Evolutionary conservation across 2,113 vertebrate species (phyloP), one percentile per base, ranked within the genome.

Genomic region (Halichoeres trimaculatus): DNA sequence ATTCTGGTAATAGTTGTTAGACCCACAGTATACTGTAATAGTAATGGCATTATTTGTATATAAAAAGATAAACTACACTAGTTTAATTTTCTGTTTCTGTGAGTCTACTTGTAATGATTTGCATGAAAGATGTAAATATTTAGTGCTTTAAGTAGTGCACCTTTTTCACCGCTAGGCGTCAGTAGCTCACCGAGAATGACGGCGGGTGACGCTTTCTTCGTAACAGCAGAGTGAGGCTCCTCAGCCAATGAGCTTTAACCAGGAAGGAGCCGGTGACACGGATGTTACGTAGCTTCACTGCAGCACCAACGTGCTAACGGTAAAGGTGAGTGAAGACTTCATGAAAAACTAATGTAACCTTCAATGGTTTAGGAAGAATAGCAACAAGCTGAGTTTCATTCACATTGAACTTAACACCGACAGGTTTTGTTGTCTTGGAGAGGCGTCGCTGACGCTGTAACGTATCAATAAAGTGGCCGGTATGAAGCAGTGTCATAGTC

Each of bases 271-370:
- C 14, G 0, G 8, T 23, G 1, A 16, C 12, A 5, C 84, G 88
- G 86, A 92, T 69, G 8, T 81, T 45, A 2, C 76, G 78, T 85
- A 0, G 2, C 1, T 14, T 2, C 26, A 34, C 41, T n/a, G 55
- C 58, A n/a, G 70, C 30, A 2, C 9, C 51, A 78, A 38, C 61
- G 87, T 85, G 79, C 66, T 50, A 77, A 38, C 56, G 0, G 17
- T 59, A 63, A 73, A 89, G 91, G 89, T 91, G 80, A 91, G 87
- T 74, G 8, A 34, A 53, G 8, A 19, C 52, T 40, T 17, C 22
- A 23, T 67, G 50, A 41, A 22, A 19, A 81, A 54, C 23, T 2
- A 16, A 20, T 9, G 45, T 23, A 14, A 8, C 47, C 12, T 10
- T 41, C 1, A 7, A n/a, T 26, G 4, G 26, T 11, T 10, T 1